Evolutionary conservation across 2,113 vertebrate species (phyloP), one percentile per base, ranked within the genome.

Genomic region (Oryctolagus cuniculus): DNA sequence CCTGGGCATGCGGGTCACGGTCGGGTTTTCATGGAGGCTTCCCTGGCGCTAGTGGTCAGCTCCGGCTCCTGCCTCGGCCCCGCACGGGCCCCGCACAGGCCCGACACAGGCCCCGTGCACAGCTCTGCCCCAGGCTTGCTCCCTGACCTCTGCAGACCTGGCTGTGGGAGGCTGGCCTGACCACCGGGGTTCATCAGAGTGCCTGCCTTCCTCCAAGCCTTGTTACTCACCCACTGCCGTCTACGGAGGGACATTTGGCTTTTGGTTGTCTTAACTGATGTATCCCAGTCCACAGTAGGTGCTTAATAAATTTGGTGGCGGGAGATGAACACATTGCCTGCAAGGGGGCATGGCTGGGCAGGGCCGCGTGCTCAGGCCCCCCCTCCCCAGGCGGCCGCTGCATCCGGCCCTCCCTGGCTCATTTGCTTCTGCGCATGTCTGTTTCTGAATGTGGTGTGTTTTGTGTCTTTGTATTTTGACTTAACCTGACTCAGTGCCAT

Each of bases 11-110:
- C 2, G n/a, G 63, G 84, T 58, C 87, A 64, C 10, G 3, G 27
- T 10, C 3, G 0, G 55, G 55, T 34, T 78, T 19, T 61, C 72
- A 44, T 29, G 34, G 61, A 78, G 72, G 63, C 79, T 63, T 49
- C 61, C 31, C 2, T 4, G 22, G 73, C 31, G n/a, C 84, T 38
- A 17, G 17, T 11, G 15, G 29, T 58, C 9, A 27, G 34, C 58
- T 64, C 36, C 58, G n/a, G 29, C 55, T 51, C 38, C 55, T 19
- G 24, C 38, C 25, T 75, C 17, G 67, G 31, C 31, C 67, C 29
- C n/a, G 17, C 51, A 5, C n/a, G n/a, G n/a, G n/a, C n/a, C n/a
- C n/a, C n/a, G n/a, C 38, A 38, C 29, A 2, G 1, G 0, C 2
- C 29, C 2, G 7, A 2, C 21, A 31, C 16, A 27, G 58, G 34